Evolutionary conservation across 2,888 invertebrate species (phyloP).

Genomic region (Drosophila affinis): DNA sequence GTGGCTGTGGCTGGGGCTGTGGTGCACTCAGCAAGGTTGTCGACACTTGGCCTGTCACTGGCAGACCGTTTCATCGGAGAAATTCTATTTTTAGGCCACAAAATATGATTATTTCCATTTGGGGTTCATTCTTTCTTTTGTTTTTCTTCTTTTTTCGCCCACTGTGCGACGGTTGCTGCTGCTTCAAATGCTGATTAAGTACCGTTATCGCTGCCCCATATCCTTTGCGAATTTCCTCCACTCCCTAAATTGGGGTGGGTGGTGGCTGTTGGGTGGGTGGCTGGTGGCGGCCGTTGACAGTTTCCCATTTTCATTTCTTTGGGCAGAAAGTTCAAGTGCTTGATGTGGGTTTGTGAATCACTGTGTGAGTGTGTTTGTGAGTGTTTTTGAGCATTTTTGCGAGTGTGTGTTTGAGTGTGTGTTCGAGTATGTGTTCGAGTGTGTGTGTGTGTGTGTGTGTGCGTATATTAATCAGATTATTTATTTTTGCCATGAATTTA

Average conservation of each 20-base stretch:
- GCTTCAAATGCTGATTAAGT: conserved; percentile 74
- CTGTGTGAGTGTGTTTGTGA: background rate
- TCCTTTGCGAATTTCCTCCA: conserved; percentile 2
- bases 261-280: no score
- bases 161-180: background rate
- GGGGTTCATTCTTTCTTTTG: conserved; percentile 30
- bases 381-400: background rate
- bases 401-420: conserved; percentile 18
- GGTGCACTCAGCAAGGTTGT: conserved; percentile 12
- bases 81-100: conserved; percentile 58
- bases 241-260: no score
- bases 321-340: conserved; percentile 19
- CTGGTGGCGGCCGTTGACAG: conserved; percentile 10
- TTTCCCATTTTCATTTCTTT: conserved; percentile 4
- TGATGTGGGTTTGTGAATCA: conserved; percentile 3
- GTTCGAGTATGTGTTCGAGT: conserved; percentile 3
- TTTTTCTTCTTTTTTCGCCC: conserved; percentile 3
- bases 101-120: conserved; percentile 41
- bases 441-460: conserved; percentile 30
- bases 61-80: conserved; percentile 48
- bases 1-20: no score
- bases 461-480: conserved; percentile 67
- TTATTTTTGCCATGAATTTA: conserved; percentile 49
- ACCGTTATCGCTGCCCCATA: conserved; percentile 45
- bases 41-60: conserved; percentile 69